Evolutionary conservation across 2,113 vertebrate species (phyloP).

Genomic region (Thalassoma bifasciatum): DNA sequence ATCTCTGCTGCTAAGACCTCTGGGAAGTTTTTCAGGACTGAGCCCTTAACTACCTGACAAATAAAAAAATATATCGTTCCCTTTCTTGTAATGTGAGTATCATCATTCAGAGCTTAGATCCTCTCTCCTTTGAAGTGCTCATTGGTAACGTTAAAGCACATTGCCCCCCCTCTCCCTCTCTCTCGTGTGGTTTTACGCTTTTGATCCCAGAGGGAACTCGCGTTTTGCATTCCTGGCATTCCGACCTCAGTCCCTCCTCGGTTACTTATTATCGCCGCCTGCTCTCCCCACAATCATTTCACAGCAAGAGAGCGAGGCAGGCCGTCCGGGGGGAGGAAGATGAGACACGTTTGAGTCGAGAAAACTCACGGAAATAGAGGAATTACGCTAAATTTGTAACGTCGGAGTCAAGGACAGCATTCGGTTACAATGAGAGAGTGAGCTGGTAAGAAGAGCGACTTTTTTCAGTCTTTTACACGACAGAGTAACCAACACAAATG

Average conservation of each 20-base stretch:
- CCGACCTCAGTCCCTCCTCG: conserved; percentile 85
- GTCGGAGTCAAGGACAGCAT: conserved; percentile 22
- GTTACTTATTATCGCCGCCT: conserved; percentile 86
- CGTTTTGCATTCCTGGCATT: conserved; percentile 96
- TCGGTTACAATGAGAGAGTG: conserved; percentile 63
- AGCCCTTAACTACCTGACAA: not conserved
- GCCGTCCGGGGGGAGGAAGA: conserved; percentile 42
- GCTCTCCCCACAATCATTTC: conserved; percentile 73
- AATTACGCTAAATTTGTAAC: conserved; percentile 39
- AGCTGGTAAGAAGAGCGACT: conserved; percentile 73
- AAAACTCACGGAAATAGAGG: conserved; percentile 46
- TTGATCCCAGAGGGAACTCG: conserved; percentile 89
- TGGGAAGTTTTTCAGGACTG: not conserved
- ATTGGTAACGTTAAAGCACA: conserved; percentile 41
- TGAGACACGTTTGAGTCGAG: conserved; percentile 57
- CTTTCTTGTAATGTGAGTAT: not conserved
- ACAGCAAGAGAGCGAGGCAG: conserved; percentile 57
- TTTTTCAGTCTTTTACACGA: not conserved
- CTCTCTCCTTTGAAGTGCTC: conserved; percentile 14
- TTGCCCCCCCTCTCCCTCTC: conserved; percentile 23
- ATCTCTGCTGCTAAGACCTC: not conserved
- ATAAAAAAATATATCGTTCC: not conserved
- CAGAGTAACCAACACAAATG: not conserved
- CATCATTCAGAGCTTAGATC: not conserved
- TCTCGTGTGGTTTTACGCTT: conserved; percentile 77